Evolutionary conservation across 2,113 vertebrate genomes (phyloP), one percentile per base, ranked within the genome.

Genomic region (Taurulus bubalis): DNA sequence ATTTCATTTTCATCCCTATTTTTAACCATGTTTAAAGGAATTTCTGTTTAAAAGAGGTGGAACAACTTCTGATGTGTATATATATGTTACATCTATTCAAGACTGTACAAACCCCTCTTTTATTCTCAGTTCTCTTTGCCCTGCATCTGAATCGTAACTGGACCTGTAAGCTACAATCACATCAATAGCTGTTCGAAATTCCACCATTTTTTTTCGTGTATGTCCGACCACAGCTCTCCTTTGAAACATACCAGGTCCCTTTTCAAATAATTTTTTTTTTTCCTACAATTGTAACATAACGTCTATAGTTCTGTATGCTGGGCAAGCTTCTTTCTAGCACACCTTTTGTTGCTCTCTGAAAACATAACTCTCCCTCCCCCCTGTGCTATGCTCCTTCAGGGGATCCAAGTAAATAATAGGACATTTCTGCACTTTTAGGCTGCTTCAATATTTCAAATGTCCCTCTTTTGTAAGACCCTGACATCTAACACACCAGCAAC

Each of bases 261-360:
- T 89, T 86, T 89, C 79, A 90, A 79, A 86, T 55, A 32, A 30
- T 47, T 16, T 71, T 4, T 63, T 87, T 74, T 83, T 87, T 74
- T 83, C 28, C 77, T 62, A 68, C 59, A 71, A 71, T 74, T 71
- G 26, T 68, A 75, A 79, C 78, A 53, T 60, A 80, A 80, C 82
- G 69, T 87, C 71, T 85, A 60, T 77, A 49, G 81, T 71, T 89
- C 49, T 88, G 60, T 87, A 85, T 89, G 89, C 80, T 74, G 83
- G 89, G 83, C 64, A 18, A 87, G 84, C 79, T 59, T 79, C 76
- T 82, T 78, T 90, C 81, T 66, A 36, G 67, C 71, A 32, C 86
- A 92, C 85, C 91, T 93, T 94, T 95, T 95, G 92, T 95, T 92
- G 76, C 84, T n/a, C 42, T 77, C 64, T 81, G 87, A 91, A 92